phyloP scores from a whole-genome alignment of 2,797 vertebrate species.

The Silurus lanzhouensis region DNA sequence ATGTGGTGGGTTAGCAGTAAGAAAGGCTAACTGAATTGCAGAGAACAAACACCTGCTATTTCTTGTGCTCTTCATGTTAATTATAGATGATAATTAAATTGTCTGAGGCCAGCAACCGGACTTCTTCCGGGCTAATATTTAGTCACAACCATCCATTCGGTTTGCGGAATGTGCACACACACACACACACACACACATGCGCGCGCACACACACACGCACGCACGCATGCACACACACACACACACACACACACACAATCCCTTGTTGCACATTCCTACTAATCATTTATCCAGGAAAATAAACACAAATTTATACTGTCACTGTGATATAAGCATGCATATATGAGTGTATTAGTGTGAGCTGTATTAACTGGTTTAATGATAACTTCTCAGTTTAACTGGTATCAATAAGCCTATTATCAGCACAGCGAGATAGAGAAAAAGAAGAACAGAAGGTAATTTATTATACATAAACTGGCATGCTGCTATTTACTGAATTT shows the following conservation, averaged over 20 bases:
- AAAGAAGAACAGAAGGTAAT: background rate
- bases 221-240: background rate
- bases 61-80: conserved; percentile 53
- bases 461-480: conserved; percentile 8
- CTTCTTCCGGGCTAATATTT: conserved; percentile 38
- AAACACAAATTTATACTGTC: background rate
- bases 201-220: background rate
- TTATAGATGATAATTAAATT: conserved; percentile 51
- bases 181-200: background rate
- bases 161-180: background rate
- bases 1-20: conserved; percentile 33
- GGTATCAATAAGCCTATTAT: background rate
- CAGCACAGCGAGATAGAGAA: background rate
- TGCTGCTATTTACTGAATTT: background rate
- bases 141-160: conserved; percentile 32
- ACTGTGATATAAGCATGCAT: background rate
- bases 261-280: background rate
- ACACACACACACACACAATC: background rate
- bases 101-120: conserved; percentile 33
- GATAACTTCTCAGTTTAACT: background rate
- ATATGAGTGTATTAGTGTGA: background rate
- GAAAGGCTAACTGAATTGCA: conserved; percentile 46
- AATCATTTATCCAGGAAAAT: background rate
- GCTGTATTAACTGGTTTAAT: background rate
- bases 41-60: conserved; percentile 49